Percentiles rank a stretch among this genome's conserved stretches.
Evolutionary conservation across 1,140 invertebrate species (phyloP).

Genomic region (Coboldia fuscipes): DNA sequence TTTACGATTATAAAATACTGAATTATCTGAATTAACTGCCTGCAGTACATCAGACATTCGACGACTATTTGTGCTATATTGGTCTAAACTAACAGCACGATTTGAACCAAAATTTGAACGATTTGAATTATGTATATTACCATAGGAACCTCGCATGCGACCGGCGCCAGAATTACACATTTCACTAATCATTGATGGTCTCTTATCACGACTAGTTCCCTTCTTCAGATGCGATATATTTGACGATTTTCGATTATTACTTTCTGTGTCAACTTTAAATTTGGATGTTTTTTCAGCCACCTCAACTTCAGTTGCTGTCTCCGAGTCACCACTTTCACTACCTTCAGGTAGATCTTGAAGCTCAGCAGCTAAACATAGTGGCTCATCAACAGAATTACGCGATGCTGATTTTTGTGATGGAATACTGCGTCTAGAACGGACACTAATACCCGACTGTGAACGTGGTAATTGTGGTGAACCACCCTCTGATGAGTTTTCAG

Average conservation of each 20-base stretch:
- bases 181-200: conserved; percentile 21
- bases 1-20: conserved; percentile 17
- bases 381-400: conserved; percentile 34
- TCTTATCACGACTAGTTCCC: conserved; percentile 16
- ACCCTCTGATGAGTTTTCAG: conserved; percentile 20
- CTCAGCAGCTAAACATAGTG: conserved; percentile 21
- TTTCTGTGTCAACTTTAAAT: conserved; percentile 49
- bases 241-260: conserved; percentile 20
- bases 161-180: conserved; percentile 20
- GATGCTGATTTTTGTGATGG: conserved; percentile 20
- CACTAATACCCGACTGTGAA: conserved; percentile 21
- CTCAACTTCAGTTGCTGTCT: conserved; percentile 52
- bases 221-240: conserved; percentile 17
- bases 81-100: conserved; percentile 18
- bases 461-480: conserved; percentile 21
- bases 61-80: conserved; percentile 18
- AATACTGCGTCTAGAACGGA: conserved; percentile 19
- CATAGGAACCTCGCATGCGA: conserved; percentile 18
- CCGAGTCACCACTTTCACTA: conserved; percentile 38
- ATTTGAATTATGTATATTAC: conserved; percentile 18
- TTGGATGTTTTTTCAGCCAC: conserved; percentile 49
- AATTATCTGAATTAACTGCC: conserved; percentile 19
- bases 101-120: conserved; percentile 20
- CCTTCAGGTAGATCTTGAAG: conserved; percentile 33
- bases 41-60: conserved; percentile 18